These are phyloP conservation scores for Echinops telfairi DNA, from an alignment of 2,113 vertebrate genomes.

Conservation along the genomic window DNA sequence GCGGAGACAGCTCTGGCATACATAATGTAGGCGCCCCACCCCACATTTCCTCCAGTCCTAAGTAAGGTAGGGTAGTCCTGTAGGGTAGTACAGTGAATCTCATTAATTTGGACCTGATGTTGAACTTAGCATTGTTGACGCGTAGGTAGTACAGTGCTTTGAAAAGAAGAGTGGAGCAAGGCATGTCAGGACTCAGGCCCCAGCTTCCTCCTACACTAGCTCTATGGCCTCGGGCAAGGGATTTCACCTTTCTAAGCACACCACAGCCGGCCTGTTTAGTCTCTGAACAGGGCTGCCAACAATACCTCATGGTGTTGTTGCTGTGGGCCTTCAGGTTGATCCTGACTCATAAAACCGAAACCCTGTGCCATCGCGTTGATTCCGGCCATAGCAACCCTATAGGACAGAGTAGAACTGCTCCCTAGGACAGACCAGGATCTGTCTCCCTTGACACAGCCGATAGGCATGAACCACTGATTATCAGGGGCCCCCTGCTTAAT, in stretches of 20 bases:
- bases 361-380: no score
- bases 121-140: neutral
- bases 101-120: constrained; percentile 37
- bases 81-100: neutral
- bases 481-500: no score
- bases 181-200: neutral
- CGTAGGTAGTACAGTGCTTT: neutral
- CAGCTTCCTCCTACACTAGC: neutral
- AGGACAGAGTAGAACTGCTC: no score
- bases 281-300: neutral
- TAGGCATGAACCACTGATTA: no score
- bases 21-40: neutral
- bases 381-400: no score
- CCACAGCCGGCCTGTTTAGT: neutral
- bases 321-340: neutral
- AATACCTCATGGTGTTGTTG: neutral
- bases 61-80: neutral
- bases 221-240: neutral
- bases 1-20: neutral
- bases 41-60: neutral
- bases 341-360: neutral
- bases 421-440: no score
- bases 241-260: neutral
- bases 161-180: neutral
- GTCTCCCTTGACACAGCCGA: no score